Conservation (phyloP, 1,140 invertebrate genomes). For the Aradophagus sp. region DNA sequence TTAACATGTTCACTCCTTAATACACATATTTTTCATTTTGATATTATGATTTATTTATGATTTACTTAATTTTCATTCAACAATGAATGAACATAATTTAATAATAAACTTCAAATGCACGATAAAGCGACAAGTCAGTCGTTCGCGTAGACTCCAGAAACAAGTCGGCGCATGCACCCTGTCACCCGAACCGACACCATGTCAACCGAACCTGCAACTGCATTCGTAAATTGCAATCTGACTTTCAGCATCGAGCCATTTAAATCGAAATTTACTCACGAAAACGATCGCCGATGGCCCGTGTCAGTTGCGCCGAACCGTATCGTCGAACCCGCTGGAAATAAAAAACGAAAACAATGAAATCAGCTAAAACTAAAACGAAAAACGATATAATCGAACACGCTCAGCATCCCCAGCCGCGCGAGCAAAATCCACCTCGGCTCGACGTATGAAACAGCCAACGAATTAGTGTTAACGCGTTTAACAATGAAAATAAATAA, state of each 20-base stretch:
- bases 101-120: too few species aligned
- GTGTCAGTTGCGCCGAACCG: constrained; percentile 58
- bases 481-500: too few species aligned
- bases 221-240: constrained; percentile 6
- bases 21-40: too few species aligned
- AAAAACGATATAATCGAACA: not conserved
- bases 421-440: too few species aligned
- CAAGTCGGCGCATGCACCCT: constrained; percentile 54
- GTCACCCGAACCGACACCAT: constrained; percentile 10
- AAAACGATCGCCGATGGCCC: constrained; percentile 63
- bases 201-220: constrained; percentile 25
- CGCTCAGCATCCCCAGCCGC: too few species aligned
- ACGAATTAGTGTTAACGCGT: too few species aligned
- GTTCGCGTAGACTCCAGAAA: constrained; percentile 8
- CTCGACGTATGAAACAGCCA: too few species aligned
- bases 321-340: constrained; percentile 68
- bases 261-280: constrained; percentile 69
- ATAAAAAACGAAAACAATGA: constrained; percentile 26
- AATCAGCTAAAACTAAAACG: not conserved
- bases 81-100: too few species aligned
- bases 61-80: too few species aligned
- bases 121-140: not conserved
- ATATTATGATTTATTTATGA: too few species aligned
- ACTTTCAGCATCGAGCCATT: not conserved
- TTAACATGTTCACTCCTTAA: too few species aligned